Conservation (phyloP, 2,797 vertebrate species). For the Rhinogobio ventralis region DNA sequence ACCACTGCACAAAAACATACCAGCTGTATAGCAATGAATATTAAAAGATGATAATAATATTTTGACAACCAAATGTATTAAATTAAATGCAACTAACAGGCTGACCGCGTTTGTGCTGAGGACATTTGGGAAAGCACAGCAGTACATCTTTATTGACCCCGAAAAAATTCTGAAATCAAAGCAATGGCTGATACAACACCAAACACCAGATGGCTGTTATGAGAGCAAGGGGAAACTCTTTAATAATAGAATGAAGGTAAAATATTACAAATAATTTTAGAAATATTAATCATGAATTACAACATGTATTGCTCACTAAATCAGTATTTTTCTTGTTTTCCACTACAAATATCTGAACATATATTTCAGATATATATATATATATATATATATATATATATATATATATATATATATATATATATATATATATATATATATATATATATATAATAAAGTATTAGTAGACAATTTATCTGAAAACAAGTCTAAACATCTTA, state of each 20-base stretch:
- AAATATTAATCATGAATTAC: constrained; percentile 19
- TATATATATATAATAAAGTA: too few species aligned
- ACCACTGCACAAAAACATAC: neutral
- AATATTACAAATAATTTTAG: too few species aligned
- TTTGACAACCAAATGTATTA: neutral
- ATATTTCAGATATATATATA: too few species aligned
- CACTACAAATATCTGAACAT: neutral
- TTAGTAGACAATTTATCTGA: neutral
- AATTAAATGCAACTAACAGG: constrained; percentile 68
- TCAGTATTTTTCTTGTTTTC: too few species aligned
- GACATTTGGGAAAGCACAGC: constrained; percentile 79
- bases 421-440: too few species aligned
- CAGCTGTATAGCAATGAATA: neutral
- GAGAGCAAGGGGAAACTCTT: constrained; percentile 77
- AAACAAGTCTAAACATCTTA: neutral
- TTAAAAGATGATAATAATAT: neutral
- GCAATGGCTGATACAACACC: constrained; percentile 76
- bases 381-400: too few species aligned
- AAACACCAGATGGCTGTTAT: constrained; percentile 80
- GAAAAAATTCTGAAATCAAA: constrained; percentile 70
- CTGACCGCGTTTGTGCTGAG: constrained; percentile 88
- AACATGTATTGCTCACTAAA: too few species aligned
- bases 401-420: too few species aligned
- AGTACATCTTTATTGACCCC: constrained; percentile 82
- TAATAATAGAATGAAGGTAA: constrained; percentile 83